phyloP scores from a whole-genome alignment of 1,140 invertebrate genomes.

The Holcopasites calliopsidis region DNA sequence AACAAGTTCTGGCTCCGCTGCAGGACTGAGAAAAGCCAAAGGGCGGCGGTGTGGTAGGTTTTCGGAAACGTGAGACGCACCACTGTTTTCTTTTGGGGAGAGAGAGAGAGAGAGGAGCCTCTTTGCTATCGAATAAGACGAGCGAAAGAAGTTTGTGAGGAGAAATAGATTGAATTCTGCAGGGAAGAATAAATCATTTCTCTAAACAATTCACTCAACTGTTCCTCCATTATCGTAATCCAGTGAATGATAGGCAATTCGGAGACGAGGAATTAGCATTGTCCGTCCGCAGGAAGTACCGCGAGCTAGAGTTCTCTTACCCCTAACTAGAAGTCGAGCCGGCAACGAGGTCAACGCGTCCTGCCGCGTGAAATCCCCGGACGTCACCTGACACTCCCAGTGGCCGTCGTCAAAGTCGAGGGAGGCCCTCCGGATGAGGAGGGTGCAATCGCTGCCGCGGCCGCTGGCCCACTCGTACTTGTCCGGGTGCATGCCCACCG shows the following conservation, averaged over 20 bases:
- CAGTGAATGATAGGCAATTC: not conserved
- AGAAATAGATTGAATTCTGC: not conserved
- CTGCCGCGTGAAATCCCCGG: conserved; percentile 81
- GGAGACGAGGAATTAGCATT: not conserved
- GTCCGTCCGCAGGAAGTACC: not conserved
- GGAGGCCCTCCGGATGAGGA: conserved; percentile 89
- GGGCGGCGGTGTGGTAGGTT: not conserved
- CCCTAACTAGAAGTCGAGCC: conserved; percentile 89
- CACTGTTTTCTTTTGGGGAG: not conserved
- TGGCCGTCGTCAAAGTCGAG: conserved; percentile 92
- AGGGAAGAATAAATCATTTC: not conserved
- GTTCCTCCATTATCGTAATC: no score
- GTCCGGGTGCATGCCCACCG: conserved; percentile 89
- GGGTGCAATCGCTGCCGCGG: conserved; percentile 87
- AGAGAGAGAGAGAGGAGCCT: not conserved
- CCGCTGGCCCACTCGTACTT: conserved; percentile 93
- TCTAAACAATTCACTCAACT: not conserved
- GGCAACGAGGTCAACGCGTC: conserved; percentile 91
- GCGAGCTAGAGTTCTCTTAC: conserved; percentile 77
- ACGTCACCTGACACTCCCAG: conserved; percentile 96
- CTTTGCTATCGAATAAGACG: not conserved
- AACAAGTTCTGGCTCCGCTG: not conserved
- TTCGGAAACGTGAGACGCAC: not conserved
- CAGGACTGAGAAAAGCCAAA: not conserved
- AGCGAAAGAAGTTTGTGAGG: not conserved